Conservation (phyloP, 2,888 invertebrate species). For the Eupithecia pulchellata region DNA sequence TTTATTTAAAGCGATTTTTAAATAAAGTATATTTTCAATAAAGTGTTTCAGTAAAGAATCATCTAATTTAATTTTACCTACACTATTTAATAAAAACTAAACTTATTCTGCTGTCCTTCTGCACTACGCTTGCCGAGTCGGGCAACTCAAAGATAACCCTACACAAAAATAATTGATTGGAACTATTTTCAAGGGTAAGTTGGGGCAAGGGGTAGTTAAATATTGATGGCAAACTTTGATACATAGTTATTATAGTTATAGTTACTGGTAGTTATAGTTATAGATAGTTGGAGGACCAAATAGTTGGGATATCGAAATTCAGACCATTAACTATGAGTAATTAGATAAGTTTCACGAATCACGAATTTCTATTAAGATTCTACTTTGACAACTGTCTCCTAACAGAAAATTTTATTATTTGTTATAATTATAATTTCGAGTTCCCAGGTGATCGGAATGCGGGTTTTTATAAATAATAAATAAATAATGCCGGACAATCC, state of each 20-base stretch:
- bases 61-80: too few species aligned
- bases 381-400: background rate
- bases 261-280: background rate
- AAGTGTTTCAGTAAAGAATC: too few species aligned
- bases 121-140: background rate
- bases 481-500: too few species aligned
- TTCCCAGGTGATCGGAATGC: too few species aligned
- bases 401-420: background rate
- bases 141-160: background rate
- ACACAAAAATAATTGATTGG: background rate
- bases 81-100: background rate
- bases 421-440: too few species aligned
- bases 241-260: background rate
- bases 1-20: too few species aligned
- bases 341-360: background rate
- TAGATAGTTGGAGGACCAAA: background rate
- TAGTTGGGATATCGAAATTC: background rate
- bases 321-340: background rate
- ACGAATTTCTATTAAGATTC: background rate
- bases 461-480: too few species aligned
- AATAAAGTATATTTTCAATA: too few species aligned
- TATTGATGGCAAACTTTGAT: background rate
- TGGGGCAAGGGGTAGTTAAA: background rate
- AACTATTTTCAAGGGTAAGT: background rate
- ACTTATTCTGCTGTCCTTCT: background rate